Percentiles rank a stretch among this genome's conserved stretches.
These are phyloP conservation scores for Setipinna tenuifilis DNA, from an alignment of 2,797 vertebrate genomes.

Conservation along the genomic window DNA sequence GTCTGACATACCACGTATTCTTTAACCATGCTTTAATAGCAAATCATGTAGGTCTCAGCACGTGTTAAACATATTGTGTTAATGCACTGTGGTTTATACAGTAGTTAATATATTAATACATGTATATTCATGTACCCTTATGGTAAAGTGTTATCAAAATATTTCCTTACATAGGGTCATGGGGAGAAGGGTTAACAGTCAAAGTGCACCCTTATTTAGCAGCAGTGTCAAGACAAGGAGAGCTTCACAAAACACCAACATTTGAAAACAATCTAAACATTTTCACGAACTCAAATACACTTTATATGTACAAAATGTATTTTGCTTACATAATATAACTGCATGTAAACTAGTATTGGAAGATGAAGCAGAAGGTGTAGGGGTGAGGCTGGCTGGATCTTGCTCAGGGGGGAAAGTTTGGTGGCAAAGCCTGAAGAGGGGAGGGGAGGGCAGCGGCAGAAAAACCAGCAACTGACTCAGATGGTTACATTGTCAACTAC, in stretches of 20 bases:
- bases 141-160: too few relatives aligned
- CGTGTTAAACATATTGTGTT: too few relatives aligned
- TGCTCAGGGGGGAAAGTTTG: not conserved
- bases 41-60: too few relatives aligned
- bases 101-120: too few relatives aligned
- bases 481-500: slow-evolving; percentile 54
- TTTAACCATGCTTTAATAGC: too few relatives aligned
- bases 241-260: too few relatives aligned
- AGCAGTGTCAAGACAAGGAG: too few relatives aligned
- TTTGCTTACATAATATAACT: not conserved
- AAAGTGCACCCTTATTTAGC: not conserved
- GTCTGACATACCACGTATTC: too few relatives aligned
- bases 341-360: not conserved
- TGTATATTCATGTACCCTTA: too few relatives aligned
- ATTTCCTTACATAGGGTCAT: not conserved
- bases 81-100: too few relatives aligned
- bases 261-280: too few relatives aligned
- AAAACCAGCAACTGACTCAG: slow-evolving; percentile 36
- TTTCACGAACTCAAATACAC: not conserved
- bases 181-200: not conserved
- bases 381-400: not conserved
- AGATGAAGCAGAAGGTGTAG: not conserved
- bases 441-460: not conserved
- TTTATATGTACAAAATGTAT: not conserved
- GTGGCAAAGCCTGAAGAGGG: not conserved